phyloP scores from a whole-genome alignment of 2,113 vertebrate genomes.

The Ascaphus truei region DNA sequence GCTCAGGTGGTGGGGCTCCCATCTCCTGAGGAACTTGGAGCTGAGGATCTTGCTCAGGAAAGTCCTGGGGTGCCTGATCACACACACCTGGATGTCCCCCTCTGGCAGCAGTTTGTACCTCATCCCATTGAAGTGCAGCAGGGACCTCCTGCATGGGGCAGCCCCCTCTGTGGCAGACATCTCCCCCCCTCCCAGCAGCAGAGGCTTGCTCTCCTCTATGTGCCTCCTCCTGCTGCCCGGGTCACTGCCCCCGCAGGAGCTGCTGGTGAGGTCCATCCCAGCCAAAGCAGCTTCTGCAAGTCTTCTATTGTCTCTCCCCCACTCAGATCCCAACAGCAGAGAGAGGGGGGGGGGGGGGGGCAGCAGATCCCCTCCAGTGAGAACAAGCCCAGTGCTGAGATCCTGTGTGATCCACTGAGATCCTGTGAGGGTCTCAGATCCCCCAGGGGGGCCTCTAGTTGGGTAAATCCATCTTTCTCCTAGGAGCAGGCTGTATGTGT shows the following conservation, averaged over 20 bases:
- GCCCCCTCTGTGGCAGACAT: conserved; percentile 75
- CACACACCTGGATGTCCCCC: conserved; percentile 97
- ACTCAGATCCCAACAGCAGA: conserved; percentile 38
- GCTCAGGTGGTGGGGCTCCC: conserved; percentile 95
- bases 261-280: conserved; percentile 82
- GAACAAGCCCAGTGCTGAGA: too few relatives aligned
- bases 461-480: conserved; percentile 7
- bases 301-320: neutral
- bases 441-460: neutral
- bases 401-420: too few relatives aligned
- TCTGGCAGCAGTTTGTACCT: conserved; percentile 96
- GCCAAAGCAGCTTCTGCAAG: neutral
- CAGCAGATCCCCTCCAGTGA: neutral
- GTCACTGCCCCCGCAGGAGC: conserved; percentile 72
- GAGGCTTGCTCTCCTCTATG: conserved; percentile 87
- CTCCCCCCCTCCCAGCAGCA: conserved; percentile 83
- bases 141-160: conserved; percentile 79
- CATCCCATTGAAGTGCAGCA: conserved; percentile 85
- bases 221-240: too few relatives aligned
- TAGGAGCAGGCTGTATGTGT: conserved; percentile 7
- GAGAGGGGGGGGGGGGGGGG: conserved; percentile 41
- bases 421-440: conserved; percentile 24
- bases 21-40: conserved; percentile 91
- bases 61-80: conserved; percentile 91
- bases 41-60: conserved; percentile 98